These are phyloP conservation scores for Rhinogobius similis DNA, from an alignment of 2,113 vertebrate species.

Conservation along the genomic window DNA sequence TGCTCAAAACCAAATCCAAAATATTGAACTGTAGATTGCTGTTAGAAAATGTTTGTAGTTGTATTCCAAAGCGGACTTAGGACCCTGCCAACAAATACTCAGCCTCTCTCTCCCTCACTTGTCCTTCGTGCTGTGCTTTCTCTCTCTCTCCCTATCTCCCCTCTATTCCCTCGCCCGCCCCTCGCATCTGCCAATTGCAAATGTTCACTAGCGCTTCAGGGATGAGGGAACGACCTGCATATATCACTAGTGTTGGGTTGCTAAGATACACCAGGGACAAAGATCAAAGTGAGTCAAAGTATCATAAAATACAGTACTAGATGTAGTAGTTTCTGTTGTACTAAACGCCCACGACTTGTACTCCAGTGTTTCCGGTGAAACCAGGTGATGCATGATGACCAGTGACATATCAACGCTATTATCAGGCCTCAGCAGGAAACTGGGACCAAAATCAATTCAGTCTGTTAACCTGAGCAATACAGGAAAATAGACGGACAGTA, in stretches of 20 bases:
- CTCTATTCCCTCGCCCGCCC: slow-evolving; percentile 56
- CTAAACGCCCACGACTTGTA: slow-evolving; percentile 46
- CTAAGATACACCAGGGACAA: slow-evolving; percentile 61
- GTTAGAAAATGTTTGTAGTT: slow-evolving; percentile 10
- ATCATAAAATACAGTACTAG: slow-evolving; percentile 65
- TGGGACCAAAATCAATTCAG: slow-evolving; percentile 40
- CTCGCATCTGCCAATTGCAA: slow-evolving; percentile 56
- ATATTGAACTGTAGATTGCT: slow-evolving; percentile 28
- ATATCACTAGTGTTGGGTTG: slow-evolving; percentile 59
- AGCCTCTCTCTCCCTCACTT: slow-evolving; percentile 31
- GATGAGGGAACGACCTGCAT: slow-evolving; percentile 32
- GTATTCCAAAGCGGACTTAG: slow-evolving; percentile 47
- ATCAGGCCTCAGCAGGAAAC: slow-evolving; percentile 42
- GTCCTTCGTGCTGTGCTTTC: slow-evolving; percentile 25
- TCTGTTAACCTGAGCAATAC: slow-evolving; percentile 1
- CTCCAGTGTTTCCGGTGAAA: slow-evolving; percentile 56
- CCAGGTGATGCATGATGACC: slow-evolving; percentile 62
- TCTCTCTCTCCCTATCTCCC: slow-evolving; percentile 32
- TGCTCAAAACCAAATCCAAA: slow-evolving; percentile 19
- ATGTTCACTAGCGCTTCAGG: slow-evolving; percentile 32
- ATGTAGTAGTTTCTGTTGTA: slow-evolving; percentile 44
- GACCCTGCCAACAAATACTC: slow-evolving; percentile 12
- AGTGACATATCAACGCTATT: slow-evolving; percentile 32
- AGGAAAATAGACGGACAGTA: too few relatives aligned
- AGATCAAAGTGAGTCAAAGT: slow-evolving; percentile 64